A percentile compares a stretch with the other conserved stretches of the same genome.
Conservation (phyloP, 2,888 invertebrate species). For the Homarus gammarus region DNA sequence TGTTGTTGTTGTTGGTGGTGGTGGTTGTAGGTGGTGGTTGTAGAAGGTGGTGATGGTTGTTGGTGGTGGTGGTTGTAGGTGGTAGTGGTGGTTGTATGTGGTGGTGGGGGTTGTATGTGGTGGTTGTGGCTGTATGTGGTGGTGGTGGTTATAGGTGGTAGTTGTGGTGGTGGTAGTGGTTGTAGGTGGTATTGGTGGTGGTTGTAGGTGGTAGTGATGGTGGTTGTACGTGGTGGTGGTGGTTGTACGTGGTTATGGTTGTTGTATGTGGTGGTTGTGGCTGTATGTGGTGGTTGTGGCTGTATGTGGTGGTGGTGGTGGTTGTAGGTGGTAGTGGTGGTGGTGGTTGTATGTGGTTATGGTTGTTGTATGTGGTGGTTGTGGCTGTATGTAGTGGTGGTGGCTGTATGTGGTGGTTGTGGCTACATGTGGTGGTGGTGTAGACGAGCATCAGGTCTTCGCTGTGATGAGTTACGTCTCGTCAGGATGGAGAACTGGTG, state of each 20-base stretch:
- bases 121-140: constrained; percentile 6
- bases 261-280: too few species aligned
- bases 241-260: not conserved
- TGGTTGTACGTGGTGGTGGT: not conserved
- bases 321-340: too few species aligned
- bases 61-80: not conserved
- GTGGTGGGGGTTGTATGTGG: not conserved
- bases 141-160: not conserved
- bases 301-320: too few species aligned
- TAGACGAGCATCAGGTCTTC: too few species aligned
- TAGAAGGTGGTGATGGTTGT: not conserved
- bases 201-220: not conserved
- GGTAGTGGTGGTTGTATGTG: not conserved
- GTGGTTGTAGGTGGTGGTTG: not conserved
- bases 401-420: not conserved
- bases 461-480: too few species aligned
- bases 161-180: not conserved
- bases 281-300: not conserved
- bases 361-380: not conserved
- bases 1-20: not conserved
- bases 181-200: not conserved
- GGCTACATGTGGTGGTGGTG: too few species aligned
- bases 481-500: too few species aligned
- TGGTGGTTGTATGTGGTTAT: not conserved
- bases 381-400: not conserved